A percentile compares a stretch with the other conserved stretches of the same genome.
phyloP scores from a whole-genome alignment of 2,888 invertebrate species.

The Seladonia tumulorum region DNA sequence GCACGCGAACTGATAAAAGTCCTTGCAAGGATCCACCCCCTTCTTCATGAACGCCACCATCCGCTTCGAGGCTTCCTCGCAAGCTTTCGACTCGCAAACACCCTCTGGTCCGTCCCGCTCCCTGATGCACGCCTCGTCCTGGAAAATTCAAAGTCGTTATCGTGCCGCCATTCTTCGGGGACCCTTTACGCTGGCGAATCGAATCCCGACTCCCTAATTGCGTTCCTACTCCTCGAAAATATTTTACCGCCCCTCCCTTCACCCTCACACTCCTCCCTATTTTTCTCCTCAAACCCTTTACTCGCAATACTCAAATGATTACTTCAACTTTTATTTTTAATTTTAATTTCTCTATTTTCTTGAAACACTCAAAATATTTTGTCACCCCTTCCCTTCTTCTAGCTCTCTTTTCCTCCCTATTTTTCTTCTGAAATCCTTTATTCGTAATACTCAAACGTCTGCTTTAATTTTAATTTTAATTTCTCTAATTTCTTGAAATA shows the following conservation, averaged over 20 bases:
- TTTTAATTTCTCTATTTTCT: no score
- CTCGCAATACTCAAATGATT: no score
- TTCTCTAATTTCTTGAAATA: no score
- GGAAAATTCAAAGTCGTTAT: conserved; percentile 54
- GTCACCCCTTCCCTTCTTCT: no score
- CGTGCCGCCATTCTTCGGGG: not conserved
- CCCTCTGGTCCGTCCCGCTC: conserved; percentile 80
- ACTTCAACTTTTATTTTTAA: no score
- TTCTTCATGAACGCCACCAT: conserved; percentile 82
- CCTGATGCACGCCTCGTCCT: conserved; percentile 83
- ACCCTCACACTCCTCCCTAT: no score
- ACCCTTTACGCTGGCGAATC: not conserved
- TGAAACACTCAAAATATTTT: no score
- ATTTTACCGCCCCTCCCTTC: not conserved
- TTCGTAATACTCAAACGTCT: no score
- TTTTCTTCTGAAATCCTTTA: no score
- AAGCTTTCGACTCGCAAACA: conserved; percentile 80
- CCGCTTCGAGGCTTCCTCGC: conserved; percentile 81
- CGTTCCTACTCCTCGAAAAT: not conserved
- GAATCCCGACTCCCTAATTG: not conserved
- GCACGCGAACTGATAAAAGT: conserved; percentile 85
- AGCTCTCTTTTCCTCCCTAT: no score
- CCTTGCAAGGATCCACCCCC: conserved; percentile 83
- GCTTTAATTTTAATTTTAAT: no score
- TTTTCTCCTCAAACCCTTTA: no score